These are phyloP conservation scores for Chroicocephalus ridibundus DNA, from an alignment of 2,113 vertebrate species.

Conservation along the genomic window DNA sequence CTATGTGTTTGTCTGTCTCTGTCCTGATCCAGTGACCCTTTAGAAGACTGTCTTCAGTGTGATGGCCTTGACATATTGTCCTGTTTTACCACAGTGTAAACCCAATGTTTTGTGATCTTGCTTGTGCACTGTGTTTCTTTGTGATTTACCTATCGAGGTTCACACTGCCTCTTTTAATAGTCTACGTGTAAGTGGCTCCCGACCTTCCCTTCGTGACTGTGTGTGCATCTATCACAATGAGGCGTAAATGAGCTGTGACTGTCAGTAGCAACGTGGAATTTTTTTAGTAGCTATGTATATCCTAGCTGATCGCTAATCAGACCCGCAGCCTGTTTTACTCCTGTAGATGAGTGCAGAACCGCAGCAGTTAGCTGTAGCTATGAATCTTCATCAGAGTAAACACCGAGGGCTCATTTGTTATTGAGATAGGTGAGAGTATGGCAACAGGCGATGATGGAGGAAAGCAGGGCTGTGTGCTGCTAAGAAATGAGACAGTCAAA, in stretches of 20 bases:
- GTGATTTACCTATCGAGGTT: background rate
- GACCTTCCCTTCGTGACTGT: background rate
- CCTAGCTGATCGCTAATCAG: background rate
- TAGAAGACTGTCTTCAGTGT: background rate
- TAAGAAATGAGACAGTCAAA: constrained; percentile 7
- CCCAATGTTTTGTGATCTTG: background rate
- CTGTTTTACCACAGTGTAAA: background rate
- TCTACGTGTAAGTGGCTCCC: background rate
- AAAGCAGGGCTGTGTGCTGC: background rate
- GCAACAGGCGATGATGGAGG: background rate
- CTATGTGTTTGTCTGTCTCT: background rate
- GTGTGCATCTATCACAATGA: background rate
- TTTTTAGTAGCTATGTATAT: background rate
- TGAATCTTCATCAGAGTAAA: constrained; percentile 59
- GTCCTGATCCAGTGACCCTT: background rate
- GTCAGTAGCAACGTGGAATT: background rate
- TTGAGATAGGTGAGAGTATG: background rate
- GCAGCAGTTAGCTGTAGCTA: background rate
- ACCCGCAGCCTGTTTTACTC: background rate
- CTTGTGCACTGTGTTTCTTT: background rate
- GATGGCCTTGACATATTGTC: background rate
- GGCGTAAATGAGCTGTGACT: background rate
- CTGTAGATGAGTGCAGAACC: background rate
- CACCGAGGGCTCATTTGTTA: constrained; percentile 35
- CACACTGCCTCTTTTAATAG: background rate